These are phyloP conservation scores for Tauraco erythrolophus DNA, from an alignment of 2,113 vertebrate species.

Conservation along the genomic window DNA sequence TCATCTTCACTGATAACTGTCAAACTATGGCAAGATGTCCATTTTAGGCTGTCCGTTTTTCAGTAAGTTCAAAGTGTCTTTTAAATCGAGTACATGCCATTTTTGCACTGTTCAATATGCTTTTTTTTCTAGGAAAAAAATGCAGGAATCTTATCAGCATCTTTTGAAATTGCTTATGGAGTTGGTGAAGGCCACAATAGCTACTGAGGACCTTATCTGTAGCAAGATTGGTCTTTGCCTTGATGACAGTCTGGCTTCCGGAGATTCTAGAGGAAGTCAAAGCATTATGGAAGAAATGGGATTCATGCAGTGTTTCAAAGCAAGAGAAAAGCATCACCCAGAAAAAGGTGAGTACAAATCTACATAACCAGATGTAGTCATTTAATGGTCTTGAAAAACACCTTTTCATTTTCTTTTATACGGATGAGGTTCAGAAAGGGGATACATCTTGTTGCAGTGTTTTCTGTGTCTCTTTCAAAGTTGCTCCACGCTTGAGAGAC, in stretches of 20 bases:
- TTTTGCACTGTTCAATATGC: neutral
- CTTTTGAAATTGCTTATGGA: constrained; percentile 84
- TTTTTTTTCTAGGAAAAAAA: constrained; percentile 73
- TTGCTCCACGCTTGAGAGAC: neutral
- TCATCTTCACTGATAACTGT: neutral
- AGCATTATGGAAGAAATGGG: constrained; percentile 21
- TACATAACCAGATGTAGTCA: neutral
- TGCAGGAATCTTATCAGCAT: constrained; percentile 80
- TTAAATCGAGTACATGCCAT: neutral
- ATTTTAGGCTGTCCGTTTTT: neutral
- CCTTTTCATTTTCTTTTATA: neutral
- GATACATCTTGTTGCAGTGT: neutral
- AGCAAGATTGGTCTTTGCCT: constrained; percentile 80
- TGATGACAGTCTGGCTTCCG: constrained; percentile 58
- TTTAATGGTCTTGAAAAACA: neutral
- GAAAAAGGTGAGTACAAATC: constrained; percentile 12
- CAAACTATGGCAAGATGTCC: neutral
- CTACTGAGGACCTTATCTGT: constrained; percentile 84
- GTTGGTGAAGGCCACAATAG: constrained; percentile 76
- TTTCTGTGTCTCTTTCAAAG: neutral
- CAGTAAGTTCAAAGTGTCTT: neutral
- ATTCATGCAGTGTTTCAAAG: constrained; percentile 3
- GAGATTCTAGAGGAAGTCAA: constrained; percentile 19
- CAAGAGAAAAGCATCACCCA: neutral
- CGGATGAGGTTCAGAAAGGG: neutral